Evolutionary conservation across 2,113 vertebrate species (phyloP).

Genomic region (Heterochromis multidens): DNA sequence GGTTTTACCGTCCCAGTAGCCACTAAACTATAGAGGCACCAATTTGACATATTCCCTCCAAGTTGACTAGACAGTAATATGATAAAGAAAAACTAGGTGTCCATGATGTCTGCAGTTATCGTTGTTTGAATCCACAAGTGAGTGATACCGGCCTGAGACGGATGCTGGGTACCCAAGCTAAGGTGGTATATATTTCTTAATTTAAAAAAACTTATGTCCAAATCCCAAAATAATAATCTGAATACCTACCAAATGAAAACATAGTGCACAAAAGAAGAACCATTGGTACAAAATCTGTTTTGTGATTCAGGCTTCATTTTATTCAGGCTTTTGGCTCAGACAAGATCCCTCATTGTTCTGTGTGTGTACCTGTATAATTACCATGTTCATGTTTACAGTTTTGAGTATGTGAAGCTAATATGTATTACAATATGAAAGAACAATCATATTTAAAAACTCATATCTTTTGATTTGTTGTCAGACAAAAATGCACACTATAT

Average conservation of each 20-base stretch:
- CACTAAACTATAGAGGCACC: too few relatives aligned
- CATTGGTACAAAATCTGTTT: accelerated
- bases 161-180: background rate
- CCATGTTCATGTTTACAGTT: background rate
- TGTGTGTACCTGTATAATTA: background rate
- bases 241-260: background rate
- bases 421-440: background rate
- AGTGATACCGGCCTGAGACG: too few relatives aligned
- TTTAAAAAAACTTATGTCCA: too few relatives aligned
- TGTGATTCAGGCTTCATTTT: too few relatives aligned
- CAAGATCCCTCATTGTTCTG: background rate
- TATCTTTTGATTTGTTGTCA: background rate
- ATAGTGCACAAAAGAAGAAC: background rate
- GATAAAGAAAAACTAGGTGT: too few relatives aligned
- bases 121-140: too few relatives aligned
- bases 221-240: background rate
- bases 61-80: too few relatives aligned
- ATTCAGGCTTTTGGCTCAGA: background rate
- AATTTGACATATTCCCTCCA: too few relatives aligned
- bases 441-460: background rate
- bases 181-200: background rate
- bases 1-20: too few relatives aligned
- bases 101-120: too few relatives aligned
- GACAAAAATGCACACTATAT: background rate
- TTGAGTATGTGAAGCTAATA: background rate